phyloP scores from a whole-genome alignment of 92 coral and sea anemone genomes.

The Muricea muricata region DNA sequence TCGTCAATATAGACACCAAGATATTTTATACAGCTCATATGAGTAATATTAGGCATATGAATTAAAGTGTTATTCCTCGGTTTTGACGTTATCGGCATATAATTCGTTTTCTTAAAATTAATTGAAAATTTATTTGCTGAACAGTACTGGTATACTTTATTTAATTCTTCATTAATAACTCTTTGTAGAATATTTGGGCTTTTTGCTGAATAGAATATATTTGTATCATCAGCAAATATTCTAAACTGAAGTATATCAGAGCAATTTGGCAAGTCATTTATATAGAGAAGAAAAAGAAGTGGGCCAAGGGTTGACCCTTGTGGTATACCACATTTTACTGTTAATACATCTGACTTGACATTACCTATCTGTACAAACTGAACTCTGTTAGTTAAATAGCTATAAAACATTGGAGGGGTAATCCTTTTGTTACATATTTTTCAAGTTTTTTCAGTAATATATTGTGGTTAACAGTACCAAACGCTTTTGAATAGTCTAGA shows the following conservation, averaged over 20 bases:
- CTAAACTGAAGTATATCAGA: conserved; percentile 38
- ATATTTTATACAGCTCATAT: neutral
- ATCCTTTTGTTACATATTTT: conserved; percentile 50
- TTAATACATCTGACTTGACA: conserved; percentile 19
- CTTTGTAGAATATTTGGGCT: conserved; percentile 7
- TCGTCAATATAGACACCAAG: conserved; percentile 49
- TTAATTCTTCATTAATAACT: conserved; percentile 47
- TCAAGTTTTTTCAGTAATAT: conserved; percentile 45
- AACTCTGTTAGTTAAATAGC: conserved; percentile 39
- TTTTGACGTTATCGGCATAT: conserved; percentile 45
- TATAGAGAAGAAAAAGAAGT: conserved; percentile 55
- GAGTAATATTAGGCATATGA: neutral
- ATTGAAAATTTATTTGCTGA: conserved; percentile 52
- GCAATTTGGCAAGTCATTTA: conserved; percentile 56
- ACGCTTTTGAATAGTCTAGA: conserved; percentile 52
- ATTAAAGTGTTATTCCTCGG: too few relatives aligned
- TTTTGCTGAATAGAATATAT: conserved; percentile 53
- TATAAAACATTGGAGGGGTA: conserved; percentile 50
- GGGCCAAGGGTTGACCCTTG: conserved; percentile 69
- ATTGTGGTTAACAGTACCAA: conserved; percentile 53
- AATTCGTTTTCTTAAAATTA: conserved; percentile 59
- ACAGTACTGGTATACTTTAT: conserved; percentile 40
- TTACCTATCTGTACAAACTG: conserved; percentile 56
- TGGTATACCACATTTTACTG: conserved; percentile 63
- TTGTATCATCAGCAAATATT: conserved; percentile 68